phyloP scores from a whole-genome alignment of 2,888 invertebrate species.

The Hipparchia semele region DNA sequence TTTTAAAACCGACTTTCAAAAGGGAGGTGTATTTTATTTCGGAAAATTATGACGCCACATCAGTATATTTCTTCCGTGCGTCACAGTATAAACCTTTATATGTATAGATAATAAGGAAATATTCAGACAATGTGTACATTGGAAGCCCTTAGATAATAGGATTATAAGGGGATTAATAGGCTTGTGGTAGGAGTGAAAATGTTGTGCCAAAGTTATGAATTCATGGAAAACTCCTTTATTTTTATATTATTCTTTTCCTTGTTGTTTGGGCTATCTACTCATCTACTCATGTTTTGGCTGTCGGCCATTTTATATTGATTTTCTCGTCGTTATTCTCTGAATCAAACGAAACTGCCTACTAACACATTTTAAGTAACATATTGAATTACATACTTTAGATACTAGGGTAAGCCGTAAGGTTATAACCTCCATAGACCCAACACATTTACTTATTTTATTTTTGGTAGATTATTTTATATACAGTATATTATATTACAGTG shows the following conservation, averaged over 20 bases:
- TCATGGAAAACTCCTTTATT: not conserved
- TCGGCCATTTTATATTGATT: slow-evolving; percentile 20
- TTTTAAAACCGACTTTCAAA: no score
- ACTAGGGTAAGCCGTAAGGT: not conserved
- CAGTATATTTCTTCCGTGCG: no score
- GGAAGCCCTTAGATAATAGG: not conserved
- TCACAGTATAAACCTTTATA: no score
- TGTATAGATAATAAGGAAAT: no score
- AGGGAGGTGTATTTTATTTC: no score
- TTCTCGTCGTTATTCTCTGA: not conserved
- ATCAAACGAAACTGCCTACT: not conserved
- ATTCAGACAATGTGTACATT: not conserved
- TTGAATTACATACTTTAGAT: not conserved
- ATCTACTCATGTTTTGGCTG: slow-evolving; percentile 5
- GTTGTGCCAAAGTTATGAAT: not conserved
- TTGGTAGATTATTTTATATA: no score
- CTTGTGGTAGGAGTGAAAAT: not conserved
- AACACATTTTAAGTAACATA: not conserved
- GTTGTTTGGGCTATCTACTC: not conserved
- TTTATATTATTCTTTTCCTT: not conserved
- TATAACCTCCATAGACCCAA: no score
- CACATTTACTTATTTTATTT: no score
- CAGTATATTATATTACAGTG: no score
- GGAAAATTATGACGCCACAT: no score
- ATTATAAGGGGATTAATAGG: not conserved